A percentile compares a stretch with the other conserved stretches of the same genome.
phyloP scores from a whole-genome alignment of 2,113 vertebrate species.

The Buteo buteo region DNA sequence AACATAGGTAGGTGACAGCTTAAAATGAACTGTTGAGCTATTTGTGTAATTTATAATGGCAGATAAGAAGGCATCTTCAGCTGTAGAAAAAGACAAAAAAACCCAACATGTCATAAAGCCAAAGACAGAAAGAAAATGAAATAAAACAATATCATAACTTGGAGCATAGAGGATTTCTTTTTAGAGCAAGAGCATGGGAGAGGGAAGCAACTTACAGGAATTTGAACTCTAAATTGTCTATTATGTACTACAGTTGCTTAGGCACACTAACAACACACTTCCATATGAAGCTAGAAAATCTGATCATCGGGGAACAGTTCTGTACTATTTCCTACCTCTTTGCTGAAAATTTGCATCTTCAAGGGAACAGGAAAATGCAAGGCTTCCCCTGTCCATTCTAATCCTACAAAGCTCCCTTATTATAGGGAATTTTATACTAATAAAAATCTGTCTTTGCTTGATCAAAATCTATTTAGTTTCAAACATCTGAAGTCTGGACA shows the following conservation, averaged over 20 bases:
- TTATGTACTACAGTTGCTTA: background rate
- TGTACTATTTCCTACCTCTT: background rate
- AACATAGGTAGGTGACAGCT: slow-evolving; percentile 93
- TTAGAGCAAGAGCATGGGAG: background rate
- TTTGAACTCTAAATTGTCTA: background rate
- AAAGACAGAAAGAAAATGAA: background rate
- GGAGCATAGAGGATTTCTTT: background rate
- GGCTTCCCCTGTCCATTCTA: background rate
- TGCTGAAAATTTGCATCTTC: background rate
- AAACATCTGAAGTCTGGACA: background rate
- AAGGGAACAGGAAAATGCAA: background rate
- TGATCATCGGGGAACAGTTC: background rate
- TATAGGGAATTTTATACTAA: background rate
- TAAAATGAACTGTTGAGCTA: slow-evolving; percentile 98
- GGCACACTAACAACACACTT: background rate
- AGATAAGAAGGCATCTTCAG: slow-evolving; percentile 95
- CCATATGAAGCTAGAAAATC: background rate
- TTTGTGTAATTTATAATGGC: slow-evolving; percentile 99
- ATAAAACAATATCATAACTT: background rate
- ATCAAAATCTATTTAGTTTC: background rate
- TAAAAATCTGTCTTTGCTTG: background rate
- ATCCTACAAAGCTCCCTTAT: background rate
- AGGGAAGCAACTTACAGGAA: background rate
- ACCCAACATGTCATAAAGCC: background rate
- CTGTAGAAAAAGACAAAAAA: slow-evolving; percentile 63